Conservation (phyloP, 2,888 invertebrate species). For the Drosophila yooni region DNA sequence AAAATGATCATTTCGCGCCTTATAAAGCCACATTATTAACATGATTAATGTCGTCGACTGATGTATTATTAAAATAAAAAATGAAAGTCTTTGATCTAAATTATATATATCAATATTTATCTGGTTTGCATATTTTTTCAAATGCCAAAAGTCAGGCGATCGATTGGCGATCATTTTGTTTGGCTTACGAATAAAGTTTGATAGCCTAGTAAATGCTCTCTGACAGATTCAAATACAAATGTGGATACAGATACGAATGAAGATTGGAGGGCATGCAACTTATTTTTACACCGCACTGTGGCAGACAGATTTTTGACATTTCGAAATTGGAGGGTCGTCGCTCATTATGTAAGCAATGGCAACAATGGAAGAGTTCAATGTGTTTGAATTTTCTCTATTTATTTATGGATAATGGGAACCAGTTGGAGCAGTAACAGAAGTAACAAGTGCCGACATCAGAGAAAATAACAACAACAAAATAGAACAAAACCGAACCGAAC, state of each 20-base stretch:
- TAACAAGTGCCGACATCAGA: conserved; percentile 44
- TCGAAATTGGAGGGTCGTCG: conserved; percentile 30
- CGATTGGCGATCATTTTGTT: conserved; percentile 29
- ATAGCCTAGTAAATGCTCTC: conserved; percentile 7
- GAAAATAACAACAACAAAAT: neutral
- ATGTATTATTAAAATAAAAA: neutral
- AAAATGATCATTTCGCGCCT: neutral
- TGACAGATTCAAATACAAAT: conserved; percentile 12
- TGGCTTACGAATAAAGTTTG: conserved; percentile 12
- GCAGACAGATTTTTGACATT: conserved; percentile 61
- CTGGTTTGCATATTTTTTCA: conserved; percentile 19
- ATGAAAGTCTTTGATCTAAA: neutral
- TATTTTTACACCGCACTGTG: conserved; percentile 44
- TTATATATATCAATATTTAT: neutral
- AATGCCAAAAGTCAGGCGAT: conserved; percentile 47
- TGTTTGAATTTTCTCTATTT: conserved; percentile 50
- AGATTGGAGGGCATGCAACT: conserved; percentile 51
- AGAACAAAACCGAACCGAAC: neutral
- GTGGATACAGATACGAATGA: conserved; percentile 9
- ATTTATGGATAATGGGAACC: conserved; percentile 60
- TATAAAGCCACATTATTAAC: neutral
- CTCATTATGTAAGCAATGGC: conserved; percentile 65
- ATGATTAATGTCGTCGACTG: neutral
- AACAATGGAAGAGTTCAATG: conserved; percentile 61
- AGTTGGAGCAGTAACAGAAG: conserved; percentile 44